Evolutionary conservation across 1,140 invertebrate genomes (phyloP), one percentile per base, ranked within the genome.

Genomic region (Aphidius gifuensis): DNA sequence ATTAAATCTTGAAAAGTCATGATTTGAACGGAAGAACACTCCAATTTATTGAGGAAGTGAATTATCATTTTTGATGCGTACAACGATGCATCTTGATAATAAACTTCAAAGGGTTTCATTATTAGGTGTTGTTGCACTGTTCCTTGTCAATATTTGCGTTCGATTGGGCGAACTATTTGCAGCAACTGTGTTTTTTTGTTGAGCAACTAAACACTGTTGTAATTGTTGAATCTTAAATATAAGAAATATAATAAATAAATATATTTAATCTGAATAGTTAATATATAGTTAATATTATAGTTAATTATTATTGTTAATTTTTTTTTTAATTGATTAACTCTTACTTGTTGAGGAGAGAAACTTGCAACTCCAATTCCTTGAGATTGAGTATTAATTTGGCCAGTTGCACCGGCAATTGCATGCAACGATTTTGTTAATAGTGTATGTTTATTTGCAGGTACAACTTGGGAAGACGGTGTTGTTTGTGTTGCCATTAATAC

Each of bases 201-300:
- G 79, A 39, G 77, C 75, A 51, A 77, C 74, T 58, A 81, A 66
- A 69, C 76, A 79, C 49, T 80, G 77, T 57, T 80, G 81, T 54
- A 82, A 72, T 58, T 83, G 80, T 66, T 83, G 82, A 53, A 83
- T 68, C 68, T 82, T 72, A 46, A 75, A 67, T 67, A 71, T 76
- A 39, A 9, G 21, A 21, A 16, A 16, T 16, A 16, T 16, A 16
- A 74, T 68, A 7, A 38, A 62, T 44, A 43, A 40, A 59, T 39
- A 49, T 48, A 58, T 47, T 44, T 46, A 23, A 54, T 43, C 53
- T 44, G 45, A 9, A 62, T 45, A n/a, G n/a, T n/a, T n/a, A n/a
- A n/a, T n/a, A n/a, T n/a, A n/a, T n/a, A n/a, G n/a, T n/a, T n/a
- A 39, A 50, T 46, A 4, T 8, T 11, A 42, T 42, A 39, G 11